Evolutionary conservation across 1,140 invertebrate genomes (phyloP).

Genomic region (Plectrocnemia conspersa): DNA sequence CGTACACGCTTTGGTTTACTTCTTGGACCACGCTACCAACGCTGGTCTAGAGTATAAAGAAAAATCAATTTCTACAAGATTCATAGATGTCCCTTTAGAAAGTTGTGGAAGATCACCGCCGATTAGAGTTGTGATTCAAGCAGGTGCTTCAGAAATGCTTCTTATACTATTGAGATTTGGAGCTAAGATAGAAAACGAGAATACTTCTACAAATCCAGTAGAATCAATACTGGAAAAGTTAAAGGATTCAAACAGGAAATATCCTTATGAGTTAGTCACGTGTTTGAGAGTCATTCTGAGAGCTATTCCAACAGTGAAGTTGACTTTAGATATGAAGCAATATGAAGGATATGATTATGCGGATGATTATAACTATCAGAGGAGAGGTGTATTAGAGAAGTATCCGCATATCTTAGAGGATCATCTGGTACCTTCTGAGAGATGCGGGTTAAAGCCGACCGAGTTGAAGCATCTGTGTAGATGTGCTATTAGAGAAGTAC

Average conservation of each 20-base stretch:
- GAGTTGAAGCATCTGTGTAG: conserved; percentile 60
- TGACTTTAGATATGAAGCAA: conserved; percentile 41
- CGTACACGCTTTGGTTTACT: conserved; percentile 67
- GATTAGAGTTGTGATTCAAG: conserved; percentile 64
- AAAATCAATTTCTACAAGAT: conserved; percentile 49
- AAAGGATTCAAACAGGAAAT: conserved; percentile 58
- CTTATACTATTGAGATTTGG: conserved; percentile 68
- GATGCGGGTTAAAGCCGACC: conserved; percentile 41
- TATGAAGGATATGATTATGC: conserved; percentile 42
- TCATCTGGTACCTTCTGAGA: conserved; percentile 56
- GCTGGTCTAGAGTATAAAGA: conserved; percentile 54
- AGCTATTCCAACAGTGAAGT: conserved; percentile 51
- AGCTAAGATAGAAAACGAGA: conserved; percentile 52
- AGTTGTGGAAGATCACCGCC: conserved; percentile 66
- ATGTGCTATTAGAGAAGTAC: conserved; percentile 59
- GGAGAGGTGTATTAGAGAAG: conserved; percentile 55
- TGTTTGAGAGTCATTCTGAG: conserved; percentile 64
- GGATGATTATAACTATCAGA: conserved; percentile 48
- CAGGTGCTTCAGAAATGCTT: conserved; percentile 65
- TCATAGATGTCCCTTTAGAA: conserved; percentile 75
- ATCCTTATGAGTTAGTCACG: conserved; percentile 60
- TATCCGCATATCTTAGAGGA: conserved; percentile 59
- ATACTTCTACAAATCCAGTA: conserved; percentile 47
- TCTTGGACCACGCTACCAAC: conserved; percentile 65
- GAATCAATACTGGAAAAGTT: conserved; percentile 60